A percentile compares a stretch with the other conserved stretches of the same genome.
These are phyloP conservation scores for Istiophorus platypterus DNA, from an alignment of 2,113 vertebrate genomes.

Conservation along the genomic window DNA sequence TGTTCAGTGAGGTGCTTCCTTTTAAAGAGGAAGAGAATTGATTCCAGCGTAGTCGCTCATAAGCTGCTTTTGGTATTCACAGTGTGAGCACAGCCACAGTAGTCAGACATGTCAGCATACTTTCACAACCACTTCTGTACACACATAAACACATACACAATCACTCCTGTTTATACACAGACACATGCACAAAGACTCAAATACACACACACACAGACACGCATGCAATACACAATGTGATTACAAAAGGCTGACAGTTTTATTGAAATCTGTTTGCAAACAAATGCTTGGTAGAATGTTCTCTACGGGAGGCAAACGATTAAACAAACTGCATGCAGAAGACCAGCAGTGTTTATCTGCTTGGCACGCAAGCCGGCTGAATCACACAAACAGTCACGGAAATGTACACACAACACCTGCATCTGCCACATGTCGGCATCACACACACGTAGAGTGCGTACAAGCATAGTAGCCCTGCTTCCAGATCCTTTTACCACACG, in stretches of 20 bases:
- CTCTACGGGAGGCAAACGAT: conserved; percentile 57
- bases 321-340: conserved; percentile 59
- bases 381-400: conserved; percentile 32
- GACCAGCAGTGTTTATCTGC: conserved; percentile 45
- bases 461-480: neutral
- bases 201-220: conserved; percentile 1
- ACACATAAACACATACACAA: conserved; percentile 28
- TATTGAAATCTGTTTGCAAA: conserved; percentile 64
- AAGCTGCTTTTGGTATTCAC: conserved; percentile 46
- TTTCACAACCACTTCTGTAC: conserved; percentile 15
- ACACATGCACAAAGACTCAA: neutral
- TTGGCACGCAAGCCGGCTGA: conserved; percentile 33
- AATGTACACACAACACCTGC: conserved; percentile 20
- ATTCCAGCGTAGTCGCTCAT: conserved; percentile 54
- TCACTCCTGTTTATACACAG: conserved; percentile 26
- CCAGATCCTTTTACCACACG: conserved; percentile 4
- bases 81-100: conserved; percentile 20
- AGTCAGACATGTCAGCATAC: conserved; percentile 19
- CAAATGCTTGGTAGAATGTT: conserved; percentile 66
- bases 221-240: conserved; percentile 28
- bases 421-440: conserved; percentile 17
- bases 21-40: conserved; percentile 72
- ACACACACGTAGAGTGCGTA: neutral
- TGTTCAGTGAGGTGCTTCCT: conserved; percentile 71
- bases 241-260: conserved; percentile 58